phyloP scores from a whole-genome alignment of 2,888 invertebrate species.

The Chalcis sispes region DNA sequence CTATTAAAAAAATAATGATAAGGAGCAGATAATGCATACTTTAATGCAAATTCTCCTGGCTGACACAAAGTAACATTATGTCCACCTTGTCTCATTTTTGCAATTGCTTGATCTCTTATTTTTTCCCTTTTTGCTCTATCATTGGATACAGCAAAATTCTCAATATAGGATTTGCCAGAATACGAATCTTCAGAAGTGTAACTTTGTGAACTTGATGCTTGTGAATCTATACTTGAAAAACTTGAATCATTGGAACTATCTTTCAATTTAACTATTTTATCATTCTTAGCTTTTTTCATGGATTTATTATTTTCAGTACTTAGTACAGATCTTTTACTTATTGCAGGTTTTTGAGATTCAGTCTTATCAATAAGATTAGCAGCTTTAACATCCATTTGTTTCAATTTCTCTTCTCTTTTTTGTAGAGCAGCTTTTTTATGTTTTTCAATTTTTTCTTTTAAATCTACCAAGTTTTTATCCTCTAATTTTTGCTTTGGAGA shows the following conservation, averaged over 20 bases:
- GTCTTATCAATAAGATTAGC: slow-evolving; percentile 21
- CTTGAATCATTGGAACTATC: slow-evolving; percentile 24
- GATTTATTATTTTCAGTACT: slow-evolving; percentile 1
- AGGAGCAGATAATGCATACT: slow-evolving; percentile 83
- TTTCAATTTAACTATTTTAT: not conserved
- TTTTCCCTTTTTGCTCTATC: slow-evolving; percentile 55
- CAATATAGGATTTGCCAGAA: slow-evolving; percentile 36
- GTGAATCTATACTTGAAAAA: slow-evolving; percentile 12
- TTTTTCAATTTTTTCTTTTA: slow-evolving; percentile 64
- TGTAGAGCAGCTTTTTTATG: slow-evolving; percentile 59
- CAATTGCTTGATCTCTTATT: slow-evolving; percentile 63
- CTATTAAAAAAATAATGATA: slow-evolving; percentile 87
- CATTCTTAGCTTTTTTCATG: slow-evolving; percentile 33
- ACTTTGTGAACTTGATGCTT: slow-evolving; percentile 20
- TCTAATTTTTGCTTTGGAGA: slow-evolving; percentile 20
- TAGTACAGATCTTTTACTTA: slow-evolving; percentile 46
- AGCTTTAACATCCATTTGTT: slow-evolving; percentile 62
- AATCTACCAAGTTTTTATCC: slow-evolving; percentile 45
- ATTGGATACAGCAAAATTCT: slow-evolving; percentile 33
- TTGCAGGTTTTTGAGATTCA: slow-evolving; percentile 36
- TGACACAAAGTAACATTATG: slow-evolving; percentile 78
- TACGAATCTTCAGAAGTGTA: slow-evolving; percentile 5
- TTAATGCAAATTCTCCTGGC: slow-evolving; percentile 81
- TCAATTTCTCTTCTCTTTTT: slow-evolving; percentile 62
- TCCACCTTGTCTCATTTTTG: slow-evolving; percentile 71